Percentiles rank a stretch among this genome's conserved stretches.
Conservation (phyloP, 1,140 invertebrate genomes). For the Holcopasites calliopsidis region DNA sequence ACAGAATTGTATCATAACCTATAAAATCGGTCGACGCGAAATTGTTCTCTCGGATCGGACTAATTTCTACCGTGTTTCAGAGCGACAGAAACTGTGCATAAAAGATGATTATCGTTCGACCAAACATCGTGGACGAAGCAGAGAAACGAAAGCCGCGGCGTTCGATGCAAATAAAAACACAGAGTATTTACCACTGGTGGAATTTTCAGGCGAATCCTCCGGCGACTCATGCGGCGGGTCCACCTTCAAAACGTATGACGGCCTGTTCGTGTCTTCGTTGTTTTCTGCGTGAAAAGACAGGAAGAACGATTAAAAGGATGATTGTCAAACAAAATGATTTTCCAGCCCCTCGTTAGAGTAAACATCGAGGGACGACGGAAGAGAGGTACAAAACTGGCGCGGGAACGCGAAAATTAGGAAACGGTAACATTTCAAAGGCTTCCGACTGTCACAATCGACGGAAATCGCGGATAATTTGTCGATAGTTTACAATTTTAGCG, state of each 20-base stretch:
- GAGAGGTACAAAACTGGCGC: neutral
- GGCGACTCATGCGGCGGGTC: slow-evolving; percentile 70
- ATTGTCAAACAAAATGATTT: slow-evolving; percentile 39
- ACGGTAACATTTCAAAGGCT: neutral
- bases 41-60: neutral
- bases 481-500: slow-evolving; percentile 49
- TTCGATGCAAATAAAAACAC: slow-evolving; percentile 42
- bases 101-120: neutral
- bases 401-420: neutral
- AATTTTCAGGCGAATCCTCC: slow-evolving; percentile 59
- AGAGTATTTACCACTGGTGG: slow-evolving; percentile 64
- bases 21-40: neutral
- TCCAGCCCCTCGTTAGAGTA: slow-evolving; percentile 4
- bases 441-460: slow-evolving; percentile 13
- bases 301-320: slow-evolving; percentile 53
- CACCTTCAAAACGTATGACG: slow-evolving; percentile 70
- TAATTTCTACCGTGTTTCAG: neutral
- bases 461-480: slow-evolving; percentile 18
- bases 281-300: slow-evolving; percentile 62
- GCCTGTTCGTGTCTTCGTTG: slow-evolving; percentile 63
- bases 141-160: neutral
- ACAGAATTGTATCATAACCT: slow-evolving; percentile 19
- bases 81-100: too few species aligned
- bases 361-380: neutral
- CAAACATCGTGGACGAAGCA: neutral